Conservation (phyloP, 2,113 vertebrate species). For the Tachycineta bicolor region DNA sequence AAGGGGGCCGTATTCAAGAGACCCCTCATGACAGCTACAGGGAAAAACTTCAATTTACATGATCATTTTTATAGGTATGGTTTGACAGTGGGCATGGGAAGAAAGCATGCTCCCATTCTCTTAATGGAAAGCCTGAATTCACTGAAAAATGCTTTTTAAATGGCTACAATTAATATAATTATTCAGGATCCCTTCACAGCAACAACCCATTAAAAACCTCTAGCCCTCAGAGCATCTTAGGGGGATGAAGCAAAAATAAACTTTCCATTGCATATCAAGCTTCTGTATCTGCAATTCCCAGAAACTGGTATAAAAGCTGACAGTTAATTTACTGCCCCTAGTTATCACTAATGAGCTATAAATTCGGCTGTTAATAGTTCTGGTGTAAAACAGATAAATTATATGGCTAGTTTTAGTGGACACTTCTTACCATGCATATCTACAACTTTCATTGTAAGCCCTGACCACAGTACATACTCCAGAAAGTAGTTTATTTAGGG, state of each 20-base stretch:
- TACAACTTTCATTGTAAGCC: neutral
- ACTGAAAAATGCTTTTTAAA: neutral
- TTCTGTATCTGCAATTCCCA: neutral
- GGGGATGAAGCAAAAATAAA: neutral
- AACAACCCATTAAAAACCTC: neutral
- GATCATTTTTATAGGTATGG: neutral
- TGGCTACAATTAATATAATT: neutral
- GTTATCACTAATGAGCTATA: neutral
- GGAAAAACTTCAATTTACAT: neutral
- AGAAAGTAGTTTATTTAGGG: neutral
- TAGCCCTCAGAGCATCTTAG: neutral
- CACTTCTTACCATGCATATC: neutral
- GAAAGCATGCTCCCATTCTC: neutral
- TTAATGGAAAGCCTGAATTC: neutral
- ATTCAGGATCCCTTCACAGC: neutral
- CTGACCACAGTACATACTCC: neutral
- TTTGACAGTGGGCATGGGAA: neutral
- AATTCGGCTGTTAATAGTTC: neutral
- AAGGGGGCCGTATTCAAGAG: neutral
- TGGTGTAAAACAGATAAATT: neutral
- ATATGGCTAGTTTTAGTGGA: neutral
- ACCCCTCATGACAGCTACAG: neutral
- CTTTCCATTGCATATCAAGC: neutral
- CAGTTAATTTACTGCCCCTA: neutral
- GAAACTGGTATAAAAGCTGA: neutral